phyloP scores from a whole-genome alignment of 1,140 invertebrate genomes.

The Bombus terrestris region DNA sequence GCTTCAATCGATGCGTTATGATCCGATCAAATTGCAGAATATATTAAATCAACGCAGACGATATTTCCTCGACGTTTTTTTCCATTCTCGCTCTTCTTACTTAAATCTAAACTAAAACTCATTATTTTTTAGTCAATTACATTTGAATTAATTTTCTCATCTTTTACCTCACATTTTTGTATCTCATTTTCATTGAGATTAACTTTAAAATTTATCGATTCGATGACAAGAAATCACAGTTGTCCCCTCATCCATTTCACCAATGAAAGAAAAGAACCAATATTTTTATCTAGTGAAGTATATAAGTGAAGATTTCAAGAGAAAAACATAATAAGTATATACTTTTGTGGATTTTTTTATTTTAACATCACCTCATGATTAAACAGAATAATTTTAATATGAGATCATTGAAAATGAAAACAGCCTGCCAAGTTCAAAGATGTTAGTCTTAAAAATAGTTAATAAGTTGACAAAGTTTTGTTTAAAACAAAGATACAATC shows the following conservation, averaged over 20 bases:
- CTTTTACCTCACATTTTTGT: not conserved
- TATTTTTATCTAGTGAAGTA: not conserved
- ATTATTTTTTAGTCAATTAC: not conserved
- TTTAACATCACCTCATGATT: no score
- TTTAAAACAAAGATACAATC: no score
- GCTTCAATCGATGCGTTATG: slow-evolving; percentile 45
- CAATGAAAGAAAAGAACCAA: not conserved
- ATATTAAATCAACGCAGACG: slow-evolving; percentile 18
- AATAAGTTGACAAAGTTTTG: no score
- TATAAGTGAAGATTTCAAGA: no score
- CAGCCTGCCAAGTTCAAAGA: no score
- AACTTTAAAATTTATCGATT: not conserved
- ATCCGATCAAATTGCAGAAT: slow-evolving; percentile 38
- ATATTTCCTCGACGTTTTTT: not conserved
- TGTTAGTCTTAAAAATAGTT: no score
- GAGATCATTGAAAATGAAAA: no score
- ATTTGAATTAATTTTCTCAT: not conserved
- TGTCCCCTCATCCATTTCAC: not conserved
- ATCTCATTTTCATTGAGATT: not conserved
- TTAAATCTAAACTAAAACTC: not conserved
- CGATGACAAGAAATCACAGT: not conserved
- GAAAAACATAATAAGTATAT: no score
- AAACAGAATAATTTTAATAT: no score
- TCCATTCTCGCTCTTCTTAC: no score
- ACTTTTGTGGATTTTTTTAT: no score